These are phyloP conservation scores for Mus pahari DNA, from an alignment of 2,113 vertebrate species.

Conservation along the genomic window DNA sequence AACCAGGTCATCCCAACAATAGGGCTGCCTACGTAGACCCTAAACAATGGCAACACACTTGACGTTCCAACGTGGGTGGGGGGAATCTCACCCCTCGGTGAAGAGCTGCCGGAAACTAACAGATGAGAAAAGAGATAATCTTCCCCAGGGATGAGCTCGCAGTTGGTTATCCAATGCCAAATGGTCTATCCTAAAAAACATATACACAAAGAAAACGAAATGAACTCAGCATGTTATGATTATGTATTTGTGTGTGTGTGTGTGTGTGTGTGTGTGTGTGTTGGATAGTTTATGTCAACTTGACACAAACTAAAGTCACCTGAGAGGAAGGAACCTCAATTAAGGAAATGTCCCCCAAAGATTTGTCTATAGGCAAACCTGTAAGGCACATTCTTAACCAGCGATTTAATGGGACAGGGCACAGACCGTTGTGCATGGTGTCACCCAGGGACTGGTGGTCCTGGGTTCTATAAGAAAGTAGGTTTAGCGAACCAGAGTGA, in stretches of 20 bases:
- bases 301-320: background rate
- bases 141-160: background rate
- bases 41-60: background rate
- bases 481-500: background rate
- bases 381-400: background rate
- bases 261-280: background rate
- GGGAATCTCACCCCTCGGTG: background rate
- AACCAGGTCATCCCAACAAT: background rate
- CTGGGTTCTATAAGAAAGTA: background rate
- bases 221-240: background rate
- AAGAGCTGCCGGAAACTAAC: background rate
- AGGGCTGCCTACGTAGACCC: background rate
- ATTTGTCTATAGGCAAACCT: background rate
- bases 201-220: background rate
- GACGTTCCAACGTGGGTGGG: background rate
- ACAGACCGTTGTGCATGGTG: background rate
- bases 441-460: background rate
- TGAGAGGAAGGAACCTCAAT: background rate
- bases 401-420: background rate
- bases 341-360: background rate
- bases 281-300: background rate
- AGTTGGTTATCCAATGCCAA: background rate
- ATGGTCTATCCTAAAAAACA: background rate
- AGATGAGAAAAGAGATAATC: background rate
- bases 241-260: background rate